Percentiles rank a stretch among this genome's conserved stretches.
phyloP scores from a whole-genome alignment of 1,140 invertebrate genomes.

The Galleria mellonella region DNA sequence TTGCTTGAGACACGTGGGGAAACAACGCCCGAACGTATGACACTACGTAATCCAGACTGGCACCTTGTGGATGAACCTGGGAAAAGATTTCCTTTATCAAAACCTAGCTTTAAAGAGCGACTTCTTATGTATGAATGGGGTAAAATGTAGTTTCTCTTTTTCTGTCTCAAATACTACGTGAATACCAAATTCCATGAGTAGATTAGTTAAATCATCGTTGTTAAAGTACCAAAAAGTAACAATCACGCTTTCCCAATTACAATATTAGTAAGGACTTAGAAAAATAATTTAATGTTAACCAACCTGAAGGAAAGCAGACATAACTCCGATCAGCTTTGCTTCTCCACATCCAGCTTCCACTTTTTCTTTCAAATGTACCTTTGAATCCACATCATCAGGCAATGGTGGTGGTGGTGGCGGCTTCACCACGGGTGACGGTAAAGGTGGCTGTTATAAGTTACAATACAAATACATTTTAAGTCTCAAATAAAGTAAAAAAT shows the following conservation, averaged over 20 bases:
- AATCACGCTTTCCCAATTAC: no score
- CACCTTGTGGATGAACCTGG: conserved; percentile 62
- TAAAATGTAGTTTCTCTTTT: no score
- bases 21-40: conserved; percentile 61
- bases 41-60: conserved; percentile 61
- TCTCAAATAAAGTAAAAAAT: no score
- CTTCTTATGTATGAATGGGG: no score
- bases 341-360: conserved; percentile 47
- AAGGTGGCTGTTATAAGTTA: conserved; percentile 30
- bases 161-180: no score
- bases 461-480: neutral
- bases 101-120: no score
- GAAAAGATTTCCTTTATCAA: neutral
- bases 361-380: conserved; percentile 24
- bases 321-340: conserved; percentile 55
- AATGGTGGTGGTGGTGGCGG: conserved; percentile 44
- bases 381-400: conserved; percentile 33
- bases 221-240: no score
- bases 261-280: no score
- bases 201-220: no score
- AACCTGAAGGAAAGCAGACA: conserved; percentile 63
- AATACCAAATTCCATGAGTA: no score
- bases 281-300: conserved; percentile 21
- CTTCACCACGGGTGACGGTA: conserved; percentile 40
- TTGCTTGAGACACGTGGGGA: conserved; percentile 38